Conservation (phyloP, 2,113 vertebrate species). For the Oryzias curvinotus region DNA sequence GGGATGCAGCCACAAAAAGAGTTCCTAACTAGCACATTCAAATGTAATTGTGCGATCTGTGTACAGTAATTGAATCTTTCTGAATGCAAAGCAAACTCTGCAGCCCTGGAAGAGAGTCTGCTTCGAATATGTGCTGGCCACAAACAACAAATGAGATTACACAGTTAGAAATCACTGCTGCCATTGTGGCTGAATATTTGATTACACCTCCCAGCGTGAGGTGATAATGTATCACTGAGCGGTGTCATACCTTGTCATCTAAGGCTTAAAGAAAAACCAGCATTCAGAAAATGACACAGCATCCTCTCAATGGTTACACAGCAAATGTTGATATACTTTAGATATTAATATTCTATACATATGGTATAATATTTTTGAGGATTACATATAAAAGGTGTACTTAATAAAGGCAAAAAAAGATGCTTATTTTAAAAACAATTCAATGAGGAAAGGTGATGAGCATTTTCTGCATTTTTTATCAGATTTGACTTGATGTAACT, state of each 20-base stretch:
- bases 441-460: neutral
- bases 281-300: too few species aligned
- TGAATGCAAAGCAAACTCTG: slow-evolving; percentile 25
- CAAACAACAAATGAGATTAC: slow-evolving; percentile 57
- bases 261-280: too few species aligned
- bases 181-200: slow-evolving; percentile 18
- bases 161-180: slow-evolving; percentile 31
- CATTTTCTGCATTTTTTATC: slow-evolving; percentile 2
- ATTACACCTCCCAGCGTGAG: too few species aligned
- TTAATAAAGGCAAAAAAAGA: too few species aligned
- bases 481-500: slow-evolving; percentile 10
- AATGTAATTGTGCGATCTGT: slow-evolving; percentile 44
- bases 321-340: too few species aligned
- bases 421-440: too few species aligned
- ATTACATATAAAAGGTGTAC: too few species aligned
- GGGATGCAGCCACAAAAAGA: slow-evolving; percentile 13
- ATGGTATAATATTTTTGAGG: too few species aligned
- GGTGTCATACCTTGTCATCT: too few species aligned
- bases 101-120: slow-evolving; percentile 40
- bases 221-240: too few species aligned
- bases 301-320: too few species aligned
- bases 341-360: too few species aligned
- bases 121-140: slow-evolving; percentile 42
- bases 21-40: slow-evolving; percentile 3
- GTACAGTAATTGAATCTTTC: slow-evolving; percentile 46